A percentile compares a stretch with the other conserved stretches of the same genome.
Conservation (phyloP, 2,113 vertebrate genomes). For the Tenrec ecaudatus region DNA sequence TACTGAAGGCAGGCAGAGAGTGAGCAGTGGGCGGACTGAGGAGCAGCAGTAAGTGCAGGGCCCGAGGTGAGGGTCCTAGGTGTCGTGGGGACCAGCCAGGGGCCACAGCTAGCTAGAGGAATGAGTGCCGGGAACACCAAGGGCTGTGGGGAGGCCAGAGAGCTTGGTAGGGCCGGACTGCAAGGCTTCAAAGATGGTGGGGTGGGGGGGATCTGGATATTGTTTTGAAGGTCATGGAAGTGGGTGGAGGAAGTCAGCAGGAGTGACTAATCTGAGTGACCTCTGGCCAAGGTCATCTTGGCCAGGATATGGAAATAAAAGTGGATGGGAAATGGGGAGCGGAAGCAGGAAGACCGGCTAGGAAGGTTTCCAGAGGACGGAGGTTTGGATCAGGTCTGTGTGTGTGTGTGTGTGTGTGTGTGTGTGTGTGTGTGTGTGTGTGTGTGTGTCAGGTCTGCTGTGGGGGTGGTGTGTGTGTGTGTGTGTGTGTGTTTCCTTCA, state of each 20-base stretch:
- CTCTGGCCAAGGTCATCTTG: neutral
- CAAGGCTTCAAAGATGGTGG: neutral
- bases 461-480: no score
- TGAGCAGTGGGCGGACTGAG: rapidly evolving
- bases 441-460: no score
- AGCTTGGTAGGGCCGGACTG: no score
- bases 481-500: neutral
- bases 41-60: neutral
- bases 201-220: no score
- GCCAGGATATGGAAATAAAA: neutral
- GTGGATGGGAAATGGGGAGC: neutral
- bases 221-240: neutral
- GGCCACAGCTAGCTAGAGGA: neutral
- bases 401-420: no score
- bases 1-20: neutral
- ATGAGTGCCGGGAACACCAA: neutral
- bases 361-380: neutral
- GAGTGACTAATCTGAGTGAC: neutral
- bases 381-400: no score
- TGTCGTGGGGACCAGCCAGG: neutral
- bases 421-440: no score
- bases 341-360: neutral
- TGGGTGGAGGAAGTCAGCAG: neutral
- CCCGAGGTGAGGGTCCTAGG: neutral
- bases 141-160: rapidly evolving